Conservation (phyloP, 1,140 invertebrate genomes). For the Polypedilum pembai region DNA sequence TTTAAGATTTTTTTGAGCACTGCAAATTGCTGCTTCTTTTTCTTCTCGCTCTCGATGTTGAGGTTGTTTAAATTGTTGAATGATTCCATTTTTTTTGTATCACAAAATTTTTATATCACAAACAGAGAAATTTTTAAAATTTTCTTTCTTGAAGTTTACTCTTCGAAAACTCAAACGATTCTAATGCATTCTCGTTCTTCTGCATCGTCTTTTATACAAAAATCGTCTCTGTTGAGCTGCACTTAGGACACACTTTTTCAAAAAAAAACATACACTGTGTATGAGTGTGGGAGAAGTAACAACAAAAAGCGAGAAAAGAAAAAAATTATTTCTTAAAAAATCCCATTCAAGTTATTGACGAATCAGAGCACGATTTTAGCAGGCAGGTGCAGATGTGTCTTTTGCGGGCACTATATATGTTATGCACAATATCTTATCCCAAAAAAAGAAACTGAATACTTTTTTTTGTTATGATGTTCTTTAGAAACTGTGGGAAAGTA, state of each 20-base stretch:
- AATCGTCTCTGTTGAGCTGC: background rate
- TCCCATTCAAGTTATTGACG: slow-evolving; percentile 19
- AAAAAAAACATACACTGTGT: background rate
- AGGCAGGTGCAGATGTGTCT: slow-evolving; percentile 17
- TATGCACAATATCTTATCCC: slow-evolving; percentile 14
- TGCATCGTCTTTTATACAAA: slow-evolving; percentile 1
- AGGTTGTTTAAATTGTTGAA: background rate
- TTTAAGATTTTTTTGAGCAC: background rate
- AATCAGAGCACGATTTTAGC: slow-evolving; percentile 6
- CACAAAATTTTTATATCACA: background rate
- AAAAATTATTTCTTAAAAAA: background rate
- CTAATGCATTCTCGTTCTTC: background rate
- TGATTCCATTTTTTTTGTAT: slow-evolving; percentile 26
- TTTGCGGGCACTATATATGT: background rate
- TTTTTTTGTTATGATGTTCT: slow-evolving; percentile 22
- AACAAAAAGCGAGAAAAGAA: background rate
- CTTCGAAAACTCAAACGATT: slow-evolving; percentile 13
- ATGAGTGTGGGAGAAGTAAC: background rate
- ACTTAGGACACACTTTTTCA: background rate
- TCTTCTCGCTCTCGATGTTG: background rate
- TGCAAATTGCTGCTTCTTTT: background rate
- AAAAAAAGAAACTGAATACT: slow-evolving; percentile 28
- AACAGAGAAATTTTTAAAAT: background rate
- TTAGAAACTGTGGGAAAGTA: slow-evolving; percentile 27
- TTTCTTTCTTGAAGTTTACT: slow-evolving; percentile 11